phyloP scores from a whole-genome alignment of 1,140 invertebrate species.

The Bombus waltoni region DNA sequence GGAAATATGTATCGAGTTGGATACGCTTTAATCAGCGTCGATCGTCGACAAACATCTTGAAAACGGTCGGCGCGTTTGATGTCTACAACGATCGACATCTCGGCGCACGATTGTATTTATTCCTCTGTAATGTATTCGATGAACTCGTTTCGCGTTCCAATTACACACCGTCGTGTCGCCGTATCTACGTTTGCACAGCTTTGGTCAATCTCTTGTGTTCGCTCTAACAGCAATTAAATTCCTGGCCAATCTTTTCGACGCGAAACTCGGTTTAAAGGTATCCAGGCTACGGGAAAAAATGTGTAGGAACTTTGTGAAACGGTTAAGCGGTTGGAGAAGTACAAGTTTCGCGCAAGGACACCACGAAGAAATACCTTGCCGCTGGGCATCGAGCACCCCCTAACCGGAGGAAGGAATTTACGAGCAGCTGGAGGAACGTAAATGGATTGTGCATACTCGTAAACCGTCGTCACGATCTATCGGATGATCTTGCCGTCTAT shows the following conservation, averaged over 20 bases:
- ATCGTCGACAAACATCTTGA: slow-evolving; percentile 6
- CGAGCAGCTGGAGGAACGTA: not conserved
- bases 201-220: not conserved
- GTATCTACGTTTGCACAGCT: not conserved
- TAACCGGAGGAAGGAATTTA: not conserved
- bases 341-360: not conserved
- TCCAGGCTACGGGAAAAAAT: not conserved
- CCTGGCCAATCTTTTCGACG: not conserved
- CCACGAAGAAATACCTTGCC: not conserved
- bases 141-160: slow-evolving; percentile 28
- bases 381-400: not conserved
- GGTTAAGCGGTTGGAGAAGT: too few species aligned
- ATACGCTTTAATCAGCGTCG: not conserved
- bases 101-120: not conserved
- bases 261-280: not conserved
- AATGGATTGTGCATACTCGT: not conserved
- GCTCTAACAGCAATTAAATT: not conserved
- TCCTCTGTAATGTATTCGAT: slow-evolving; percentile 1
- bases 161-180: not conserved
- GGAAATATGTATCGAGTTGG: not conserved
- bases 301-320: too few species aligned
- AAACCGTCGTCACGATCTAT: not conserved
- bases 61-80: not conserved
- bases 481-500: not conserved
- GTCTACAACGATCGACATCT: not conserved